A percentile compares a stretch with the other conserved stretches of the same genome.
These are phyloP conservation scores for Barbus barbus DNA, from an alignment of 2,113 vertebrate genomes.

Conservation along the genomic window DNA sequence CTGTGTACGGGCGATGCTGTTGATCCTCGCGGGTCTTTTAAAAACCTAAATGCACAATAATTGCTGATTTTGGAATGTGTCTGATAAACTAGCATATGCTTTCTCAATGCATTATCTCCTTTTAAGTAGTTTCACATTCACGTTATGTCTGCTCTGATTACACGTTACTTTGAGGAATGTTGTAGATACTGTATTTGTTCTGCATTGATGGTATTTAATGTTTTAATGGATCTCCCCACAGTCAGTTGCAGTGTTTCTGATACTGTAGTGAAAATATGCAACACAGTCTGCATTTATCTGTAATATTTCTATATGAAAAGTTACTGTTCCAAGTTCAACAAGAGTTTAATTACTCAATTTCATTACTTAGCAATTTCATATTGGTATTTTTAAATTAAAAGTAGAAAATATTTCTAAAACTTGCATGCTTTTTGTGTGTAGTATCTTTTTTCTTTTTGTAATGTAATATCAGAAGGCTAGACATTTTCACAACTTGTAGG, in stretches of 20 bases:
- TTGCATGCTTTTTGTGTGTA: no score
- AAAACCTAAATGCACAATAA: conserved; percentile 5
- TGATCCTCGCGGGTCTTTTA: conserved; percentile 18
- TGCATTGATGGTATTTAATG: background rate
- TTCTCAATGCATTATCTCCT: background rate
- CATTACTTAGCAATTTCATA: no score
- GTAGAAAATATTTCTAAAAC: no score
- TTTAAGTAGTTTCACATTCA: background rate
- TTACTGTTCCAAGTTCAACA: no score
- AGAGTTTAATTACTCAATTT: no score
- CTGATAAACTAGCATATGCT: background rate
- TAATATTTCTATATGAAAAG: no score
- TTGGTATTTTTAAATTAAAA: no score
- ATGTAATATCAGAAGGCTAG: background rate
- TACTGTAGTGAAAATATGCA: no score
- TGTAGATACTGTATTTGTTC: background rate
- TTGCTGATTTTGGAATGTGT: conserved; percentile 2
- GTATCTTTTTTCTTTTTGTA: no score
- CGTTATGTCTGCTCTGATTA: background rate
- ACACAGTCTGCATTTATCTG: no score
- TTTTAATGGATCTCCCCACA: background rate
- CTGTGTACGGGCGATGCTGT: background rate
- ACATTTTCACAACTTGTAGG: background rate
- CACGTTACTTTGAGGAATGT: conserved; percentile 2
- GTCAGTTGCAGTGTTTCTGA: background rate